Base-by-base conservation (phyloP, 2,888 invertebrate genomes). In the Ametastegia equiseti region DNA sequence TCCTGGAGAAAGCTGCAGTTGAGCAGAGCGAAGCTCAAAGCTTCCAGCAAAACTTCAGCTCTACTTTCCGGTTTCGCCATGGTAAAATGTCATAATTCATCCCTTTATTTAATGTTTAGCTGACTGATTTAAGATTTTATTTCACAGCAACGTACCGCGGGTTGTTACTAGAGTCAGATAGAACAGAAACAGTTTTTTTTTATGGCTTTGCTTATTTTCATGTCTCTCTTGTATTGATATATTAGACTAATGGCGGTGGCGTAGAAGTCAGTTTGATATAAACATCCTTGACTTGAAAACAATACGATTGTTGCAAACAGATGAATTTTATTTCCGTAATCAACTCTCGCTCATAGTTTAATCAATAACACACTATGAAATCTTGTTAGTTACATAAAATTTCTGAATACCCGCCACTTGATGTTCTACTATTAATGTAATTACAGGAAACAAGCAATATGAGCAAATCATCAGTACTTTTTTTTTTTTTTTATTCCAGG, bases 21-120 rank as follows among this genome's bases (percentile, higher is more conserved):
- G 80, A 98, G 98, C 90, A 94, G 98, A 84, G 99, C 99, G 80
- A 99, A 99, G 92, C 94, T 99, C 87, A 99, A 99, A 93, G 99
- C 99, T 0, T 98, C 98, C 78, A 98, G 98, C 92, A 97, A 99
- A 92, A 99, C 99, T 0, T 99, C 99, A 0, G 99, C 99, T 0
- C 93, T 99, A 7, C 94, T 99, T 60, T 98, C 98, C 33, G 99
- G 99, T 83, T 99, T 99, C 91, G 99, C 99, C 57, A 99, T 99
- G 98, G 99, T 97, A 92, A 92, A 93, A 82, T 5, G 6, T 75
- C 33, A 33, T 54, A 11, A 54, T 3, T 19, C 1, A 71, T 71
- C 13, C 7, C 23, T n/a, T 0, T 65, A 19, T 36, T 65, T 67
- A 19, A n/a, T n/a, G n/a, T 13, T n/a, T 13, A 33, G 42, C 2